Percentiles rank a stretch among this genome's conserved stretches.
phyloP scores from a whole-genome alignment of 1,140 invertebrate species.

The Polypedilum pembai region DNA sequence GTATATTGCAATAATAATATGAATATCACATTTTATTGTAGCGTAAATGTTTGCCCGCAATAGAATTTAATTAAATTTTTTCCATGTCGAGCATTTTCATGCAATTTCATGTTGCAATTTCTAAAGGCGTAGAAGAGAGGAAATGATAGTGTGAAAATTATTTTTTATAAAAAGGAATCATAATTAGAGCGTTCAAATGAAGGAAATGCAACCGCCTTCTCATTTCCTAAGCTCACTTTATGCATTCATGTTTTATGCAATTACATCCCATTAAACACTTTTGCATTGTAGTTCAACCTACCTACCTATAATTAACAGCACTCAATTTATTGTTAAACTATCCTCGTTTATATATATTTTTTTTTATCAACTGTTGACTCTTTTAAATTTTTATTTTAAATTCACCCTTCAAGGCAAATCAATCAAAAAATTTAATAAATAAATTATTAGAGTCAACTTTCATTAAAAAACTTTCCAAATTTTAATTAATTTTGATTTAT shows the following conservation, averaged over 20 bases:
- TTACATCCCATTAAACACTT: no score
- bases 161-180: constrained; percentile 13
- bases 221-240: not conserved
- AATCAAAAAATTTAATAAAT: no score
- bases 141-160: constrained; percentile 27
- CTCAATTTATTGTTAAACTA: no score
- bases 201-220: not conserved
- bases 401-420: no score
- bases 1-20: not conserved
- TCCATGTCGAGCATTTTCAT: not conserved
- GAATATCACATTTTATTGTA: constrained; percentile 19
- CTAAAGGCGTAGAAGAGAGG: not conserved
- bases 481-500: no score
- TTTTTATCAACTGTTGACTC: no score
- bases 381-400: no score
- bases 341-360: no score
- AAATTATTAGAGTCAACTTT: no score
- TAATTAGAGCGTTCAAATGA: not conserved
- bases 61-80: constrained; percentile 15
- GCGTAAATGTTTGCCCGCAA: not conserved
- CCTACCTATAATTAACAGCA: no score
- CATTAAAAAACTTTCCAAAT: no score
- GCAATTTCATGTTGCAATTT: not conserved
- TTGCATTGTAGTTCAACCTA: no score
- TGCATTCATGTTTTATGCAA: not conserved